Evolutionary conservation across 2,888 invertebrate genomes (phyloP), one percentile per base, ranked within the genome.

Genomic region (Hirtodrosophila alboralis): DNA sequence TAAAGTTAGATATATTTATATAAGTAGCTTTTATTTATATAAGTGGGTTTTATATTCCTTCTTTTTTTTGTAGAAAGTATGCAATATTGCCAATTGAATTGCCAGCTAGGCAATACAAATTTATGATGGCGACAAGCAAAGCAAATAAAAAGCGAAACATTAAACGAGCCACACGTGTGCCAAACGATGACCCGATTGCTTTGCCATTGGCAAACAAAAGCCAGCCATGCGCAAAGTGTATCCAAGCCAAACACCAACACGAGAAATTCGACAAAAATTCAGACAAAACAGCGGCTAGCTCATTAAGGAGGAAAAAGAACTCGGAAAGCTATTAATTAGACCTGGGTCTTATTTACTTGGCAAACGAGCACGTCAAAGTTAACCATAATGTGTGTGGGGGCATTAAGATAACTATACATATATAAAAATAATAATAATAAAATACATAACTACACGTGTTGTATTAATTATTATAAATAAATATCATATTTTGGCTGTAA

Each of bases 81-180:
- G 73, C 57, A 54, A 47, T 71, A 61, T 69, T 68, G 54, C 44
- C 58, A 65, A 71, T 65, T 59, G 67, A 62, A 65, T 59, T 65
- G 64, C 43, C 58, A 34, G 61, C 57, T 38, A 64, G 65, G 60
- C 78, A 59, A 78, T 81, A 75, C 72, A 77, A 67, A 73, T 71
- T 75, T 72, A 75, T 74, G 65, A 74, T 61, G 64, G 65, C 63
- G 41, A 63, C 65, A 58, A 60, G 61, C 59, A 68, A 67, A 58
- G 56, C 60, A 68, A 70, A 70, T 72, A 77, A 64, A 84, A 49
- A 49, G 57, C 68, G 61, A 65, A 71, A 59, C 63, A 75, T 67
- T 72, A 64, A 81, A 85, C 74, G 75, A 70, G 69, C 52, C 75
- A 80, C 86, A 87, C 87, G 87, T 87, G 87, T 78, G 58, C 68